Percentiles rank a stretch among this genome's conserved stretches.
Conservation (phyloP, 2,797 vertebrate species). For the Xiphophorus birchmanni region DNA sequence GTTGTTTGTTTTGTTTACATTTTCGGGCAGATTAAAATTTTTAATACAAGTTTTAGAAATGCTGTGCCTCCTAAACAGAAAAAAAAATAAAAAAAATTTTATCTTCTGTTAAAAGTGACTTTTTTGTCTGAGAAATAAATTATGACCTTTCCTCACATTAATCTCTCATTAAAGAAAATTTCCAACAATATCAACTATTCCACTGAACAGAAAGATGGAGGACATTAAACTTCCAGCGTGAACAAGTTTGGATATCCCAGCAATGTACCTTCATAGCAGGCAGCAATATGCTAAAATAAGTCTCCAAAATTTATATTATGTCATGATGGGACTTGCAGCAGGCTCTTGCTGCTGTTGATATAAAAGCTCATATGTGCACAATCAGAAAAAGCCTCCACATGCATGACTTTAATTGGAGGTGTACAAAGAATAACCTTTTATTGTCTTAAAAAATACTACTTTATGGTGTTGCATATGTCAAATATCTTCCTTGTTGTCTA, state of each 20-base stretch:
- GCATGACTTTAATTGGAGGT: not conserved
- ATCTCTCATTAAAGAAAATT: not conserved
- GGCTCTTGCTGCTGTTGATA: not conserved
- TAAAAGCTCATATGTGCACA: not conserved
- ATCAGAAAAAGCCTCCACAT: not conserved
- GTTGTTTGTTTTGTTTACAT: no score
- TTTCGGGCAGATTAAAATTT: no score
- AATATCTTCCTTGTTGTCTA: not conserved
- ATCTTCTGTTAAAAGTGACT: not conserved
- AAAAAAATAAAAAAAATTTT: no score
- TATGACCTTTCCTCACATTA: not conserved
- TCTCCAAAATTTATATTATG: not conserved
- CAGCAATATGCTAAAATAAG: not conserved
- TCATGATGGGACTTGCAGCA: not conserved
- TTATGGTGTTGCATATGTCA: not conserved
- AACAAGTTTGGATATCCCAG: not conserved
- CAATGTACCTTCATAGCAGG: not conserved
- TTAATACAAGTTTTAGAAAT: no score
- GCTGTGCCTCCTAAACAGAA: no score
- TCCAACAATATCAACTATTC: not conserved
- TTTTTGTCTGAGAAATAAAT: not conserved
- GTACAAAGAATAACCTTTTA: not conserved
- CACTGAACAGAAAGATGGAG: not conserved
- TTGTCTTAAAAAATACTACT: not conserved
- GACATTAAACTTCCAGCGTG: not conserved